Evolutionary conservation across 2,797 vertebrate species (phyloP).

Genomic region (Poecile montanus): DNA sequence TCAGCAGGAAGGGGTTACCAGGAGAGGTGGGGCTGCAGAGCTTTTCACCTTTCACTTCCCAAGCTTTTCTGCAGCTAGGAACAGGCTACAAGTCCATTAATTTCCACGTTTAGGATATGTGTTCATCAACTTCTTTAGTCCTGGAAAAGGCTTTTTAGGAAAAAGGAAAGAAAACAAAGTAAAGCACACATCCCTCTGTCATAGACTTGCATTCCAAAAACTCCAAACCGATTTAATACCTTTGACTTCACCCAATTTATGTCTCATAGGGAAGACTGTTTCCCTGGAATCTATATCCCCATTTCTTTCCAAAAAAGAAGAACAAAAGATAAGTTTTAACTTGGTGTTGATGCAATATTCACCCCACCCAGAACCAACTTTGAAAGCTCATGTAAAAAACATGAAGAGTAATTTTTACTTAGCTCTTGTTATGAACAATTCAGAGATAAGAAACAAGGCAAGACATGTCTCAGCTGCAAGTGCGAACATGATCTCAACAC

Average conservation of each 20-base stretch:
- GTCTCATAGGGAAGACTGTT: constrained; percentile 1
- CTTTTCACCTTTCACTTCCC: background rate
- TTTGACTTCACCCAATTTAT: background rate
- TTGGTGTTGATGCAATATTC: constrained; percentile 60
- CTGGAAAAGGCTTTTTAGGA: background rate
- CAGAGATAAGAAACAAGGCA: constrained; percentile 63
- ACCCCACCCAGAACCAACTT: constrained; percentile 69
- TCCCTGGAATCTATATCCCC: constrained; percentile 9
- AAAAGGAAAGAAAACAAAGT: background rate
- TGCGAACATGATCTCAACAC: constrained; percentile 36
- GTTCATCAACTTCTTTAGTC: background rate
- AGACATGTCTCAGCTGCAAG: constrained; percentile 39
- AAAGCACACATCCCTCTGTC: background rate
- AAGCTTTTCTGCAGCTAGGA: background rate
- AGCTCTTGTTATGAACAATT: constrained; percentile 49
- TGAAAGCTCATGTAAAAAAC: constrained; percentile 67
- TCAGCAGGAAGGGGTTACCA: constrained; percentile 20
- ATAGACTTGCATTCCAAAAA: background rate
- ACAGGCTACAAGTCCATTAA: background rate
- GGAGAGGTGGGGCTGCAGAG: constrained; percentile 1
- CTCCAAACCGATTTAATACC: background rate
- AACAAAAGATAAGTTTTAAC: constrained; percentile 67
- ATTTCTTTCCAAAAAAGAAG: constrained; percentile 53
- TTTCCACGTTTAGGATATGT: background rate
- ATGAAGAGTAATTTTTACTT: constrained; percentile 61